These are phyloP conservation scores for Saxidomus purpurata DNA, from an alignment of 1,140 invertebrate species.

Conservation along the genomic window DNA sequence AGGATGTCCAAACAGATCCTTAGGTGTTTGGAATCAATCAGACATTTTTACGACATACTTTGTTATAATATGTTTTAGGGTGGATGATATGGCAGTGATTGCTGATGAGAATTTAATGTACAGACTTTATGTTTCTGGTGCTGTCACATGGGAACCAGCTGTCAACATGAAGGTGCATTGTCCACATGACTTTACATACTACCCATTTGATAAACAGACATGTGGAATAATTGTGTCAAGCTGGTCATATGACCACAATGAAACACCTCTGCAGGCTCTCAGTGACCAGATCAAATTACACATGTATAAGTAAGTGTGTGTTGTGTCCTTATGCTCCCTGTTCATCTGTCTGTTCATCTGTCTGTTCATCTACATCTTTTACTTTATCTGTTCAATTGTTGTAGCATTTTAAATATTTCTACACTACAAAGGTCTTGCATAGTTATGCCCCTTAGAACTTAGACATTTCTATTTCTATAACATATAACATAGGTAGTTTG, in stretches of 20 bases:
- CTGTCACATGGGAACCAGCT: slow-evolving; percentile 21
- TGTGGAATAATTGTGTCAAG: slow-evolving; percentile 33
- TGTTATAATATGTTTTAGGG: background rate
- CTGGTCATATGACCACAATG: slow-evolving; percentile 45
- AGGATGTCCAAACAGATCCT: background rate
- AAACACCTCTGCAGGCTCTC: background rate
- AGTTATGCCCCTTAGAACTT: too few species aligned
- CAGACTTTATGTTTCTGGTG: background rate
- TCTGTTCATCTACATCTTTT: background rate
- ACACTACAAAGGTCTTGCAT: too few species aligned
- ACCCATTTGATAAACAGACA: slow-evolving; percentile 56
- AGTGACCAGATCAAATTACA: slow-evolving; percentile 3
- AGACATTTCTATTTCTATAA: too few species aligned
- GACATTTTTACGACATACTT: background rate
- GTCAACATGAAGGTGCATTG: slow-evolving; percentile 24
- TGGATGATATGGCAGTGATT: background rate
- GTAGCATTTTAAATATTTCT: too few species aligned
- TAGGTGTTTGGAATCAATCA: background rate
- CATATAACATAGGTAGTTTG: too few species aligned
- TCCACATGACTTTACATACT: slow-evolving; percentile 16
- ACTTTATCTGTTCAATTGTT: background rate
- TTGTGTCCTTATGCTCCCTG: background rate
- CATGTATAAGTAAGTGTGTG: slow-evolving; percentile 22
- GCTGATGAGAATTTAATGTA: background rate
- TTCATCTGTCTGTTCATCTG: background rate